Conservation (phyloP, 2,888 invertebrate genomes). For the Drosophila testacea region DNA sequence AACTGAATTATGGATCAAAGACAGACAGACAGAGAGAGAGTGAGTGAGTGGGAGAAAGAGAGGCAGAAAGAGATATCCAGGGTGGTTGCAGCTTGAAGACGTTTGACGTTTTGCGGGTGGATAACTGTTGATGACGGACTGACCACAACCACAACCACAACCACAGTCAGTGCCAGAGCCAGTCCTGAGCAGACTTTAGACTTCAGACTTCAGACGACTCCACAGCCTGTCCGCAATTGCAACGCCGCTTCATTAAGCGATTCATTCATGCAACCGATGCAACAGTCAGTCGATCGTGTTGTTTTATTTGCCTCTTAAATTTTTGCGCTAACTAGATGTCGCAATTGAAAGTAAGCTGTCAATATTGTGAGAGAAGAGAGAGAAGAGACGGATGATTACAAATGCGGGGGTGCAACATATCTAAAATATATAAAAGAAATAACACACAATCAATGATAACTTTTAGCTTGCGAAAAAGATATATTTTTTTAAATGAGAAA, state of each 20-base stretch:
- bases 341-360: conserved; percentile 82
- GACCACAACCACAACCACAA: conserved; percentile 58
- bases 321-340: conserved; percentile 77
- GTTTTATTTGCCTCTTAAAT: conserved; percentile 79
- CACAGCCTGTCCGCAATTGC: conserved; percentile 32
- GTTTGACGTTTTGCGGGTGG: conserved; percentile 74
- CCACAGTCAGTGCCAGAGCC: conserved; percentile 30
- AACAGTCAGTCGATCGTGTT: conserved; percentile 61
- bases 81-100: conserved; percentile 27
- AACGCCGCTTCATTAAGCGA: conserved; percentile 74
- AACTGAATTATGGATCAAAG: conserved; percentile 73
- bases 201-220: conserved; percentile 16
- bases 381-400: not conserved
- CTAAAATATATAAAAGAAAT: not conserved
- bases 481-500: not conserved
- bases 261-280: conserved; percentile 73
- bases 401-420: conserved; percentile 18
- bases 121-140: conserved; percentile 61
- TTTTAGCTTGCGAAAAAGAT: not conserved
- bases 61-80: not conserved
- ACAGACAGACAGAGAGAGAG: conserved; percentile 5
- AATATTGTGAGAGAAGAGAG: conserved; percentile 41
- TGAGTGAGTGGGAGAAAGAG: not conserved
- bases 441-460: not conserved
- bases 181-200: conserved; percentile 11